phyloP scores from a whole-genome alignment of 2,797 vertebrate species.

The Hybognathus amarus region DNA sequence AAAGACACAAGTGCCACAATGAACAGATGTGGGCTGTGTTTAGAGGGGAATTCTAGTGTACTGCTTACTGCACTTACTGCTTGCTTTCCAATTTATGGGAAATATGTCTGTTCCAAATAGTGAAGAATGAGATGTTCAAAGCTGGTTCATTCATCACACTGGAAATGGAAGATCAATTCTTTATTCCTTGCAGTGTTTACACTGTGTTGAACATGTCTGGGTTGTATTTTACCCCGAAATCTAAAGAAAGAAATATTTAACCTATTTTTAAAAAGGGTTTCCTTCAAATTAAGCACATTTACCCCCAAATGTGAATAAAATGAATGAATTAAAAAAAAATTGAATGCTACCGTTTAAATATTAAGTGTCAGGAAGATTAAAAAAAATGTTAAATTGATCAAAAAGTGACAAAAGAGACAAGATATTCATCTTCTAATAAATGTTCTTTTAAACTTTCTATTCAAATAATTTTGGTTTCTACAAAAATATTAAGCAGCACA shows the following conservation, averaged over 20 bases:
- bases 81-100: neutral
- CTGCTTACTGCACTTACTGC: neutral
- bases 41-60: neutral
- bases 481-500: constrained; percentile 12
- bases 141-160: neutral
- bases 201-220: neutral
- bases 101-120: neutral
- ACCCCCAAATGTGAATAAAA: neutral
- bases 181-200: neutral
- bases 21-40: constrained; percentile 6
- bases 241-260: neutral
- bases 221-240: neutral
- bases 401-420: neutral
- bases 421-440: neutral
- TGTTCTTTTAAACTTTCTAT: neutral
- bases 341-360: neutral
- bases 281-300: neutral
- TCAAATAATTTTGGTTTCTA: neutral
- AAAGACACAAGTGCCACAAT: neutral
- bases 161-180: neutral
- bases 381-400: neutral
- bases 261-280: neutral
- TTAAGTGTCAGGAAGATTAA: neutral
- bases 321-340: neutral
- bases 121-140: constrained; percentile 1